Base-by-base conservation (phyloP, 2,888 invertebrate genomes). In the Hemistola chrysoprasaria region DNA sequence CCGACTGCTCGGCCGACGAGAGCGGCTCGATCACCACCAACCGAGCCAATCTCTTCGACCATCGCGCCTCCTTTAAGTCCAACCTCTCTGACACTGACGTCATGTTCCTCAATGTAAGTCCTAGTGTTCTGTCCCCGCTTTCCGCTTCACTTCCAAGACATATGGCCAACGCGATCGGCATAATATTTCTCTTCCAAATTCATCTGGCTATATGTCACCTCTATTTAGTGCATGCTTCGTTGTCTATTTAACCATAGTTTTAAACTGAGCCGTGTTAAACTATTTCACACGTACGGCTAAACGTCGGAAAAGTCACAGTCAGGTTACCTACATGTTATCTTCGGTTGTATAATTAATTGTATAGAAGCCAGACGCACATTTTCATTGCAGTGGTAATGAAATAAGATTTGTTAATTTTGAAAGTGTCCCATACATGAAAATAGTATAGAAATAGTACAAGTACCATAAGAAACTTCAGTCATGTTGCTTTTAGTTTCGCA, bases 71-170 rank as follows among this genome's bases (percentile, higher is more conserved):
- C 78, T 94, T 96, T 90, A 93, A 97, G 73, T 96, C 97, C 65
- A 96, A 97, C 62, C 95, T 97, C 69, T 98, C 97, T 63, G 98
- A 98, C 85, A 97, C 97, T 71, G 98, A 98, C 90, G 95, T 95
- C 75, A 95, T 96, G 87, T 93, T 95, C 77, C 93, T 94, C 82
- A 95, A 95, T 91, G 96, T 96, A 92, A 93, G 93, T 92, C 85
- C 61, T 78, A 74, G 73, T 71, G 70, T 64, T 59, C 60, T 56
- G 49, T 54, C 53, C 51, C 34, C 37, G 54, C 53, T 59, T 50
- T 45, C 46, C 43, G 66, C 69, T 65, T 67, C 22, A n/a, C n/a
- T n/a, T 22, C 59, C 56, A 45, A 57, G 67, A 60, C 53, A 48
- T 61, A 60, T 59, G 50, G 60, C 62, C 65, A 20, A 16, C 26